phyloP scores from a whole-genome alignment of 2,113 vertebrate species.

The Gyps fulvus region DNA sequence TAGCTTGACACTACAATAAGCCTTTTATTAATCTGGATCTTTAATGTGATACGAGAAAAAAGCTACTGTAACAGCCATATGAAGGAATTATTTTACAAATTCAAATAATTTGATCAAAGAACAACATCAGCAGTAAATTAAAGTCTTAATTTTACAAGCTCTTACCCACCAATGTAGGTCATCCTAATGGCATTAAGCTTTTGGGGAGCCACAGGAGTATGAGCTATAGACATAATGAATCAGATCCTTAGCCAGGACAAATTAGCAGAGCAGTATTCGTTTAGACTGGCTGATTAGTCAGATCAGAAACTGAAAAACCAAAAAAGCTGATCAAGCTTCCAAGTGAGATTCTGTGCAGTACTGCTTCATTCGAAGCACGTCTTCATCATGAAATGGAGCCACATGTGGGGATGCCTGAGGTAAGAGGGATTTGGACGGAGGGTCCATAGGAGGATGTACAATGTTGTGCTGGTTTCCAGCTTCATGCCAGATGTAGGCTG shows the following conservation, averaged over 20 bases:
- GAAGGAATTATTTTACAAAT: background rate
- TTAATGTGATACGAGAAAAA: background rate
- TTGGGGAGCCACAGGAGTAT: background rate
- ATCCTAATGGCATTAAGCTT: background rate
- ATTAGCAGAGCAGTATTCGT: background rate
- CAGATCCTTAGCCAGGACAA: background rate
- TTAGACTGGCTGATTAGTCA: background rate
- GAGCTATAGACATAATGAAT: background rate
- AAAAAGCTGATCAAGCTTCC: background rate
- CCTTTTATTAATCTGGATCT: background rate
- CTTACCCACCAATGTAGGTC: background rate
- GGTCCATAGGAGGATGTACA: background rate
- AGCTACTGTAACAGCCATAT: background rate
- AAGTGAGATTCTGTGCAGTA: background rate
- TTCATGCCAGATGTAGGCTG: background rate
- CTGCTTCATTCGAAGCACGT: background rate
- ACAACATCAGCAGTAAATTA: background rate
- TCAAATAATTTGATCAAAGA: background rate
- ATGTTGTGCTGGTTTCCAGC: background rate
- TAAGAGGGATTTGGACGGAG: background rate
- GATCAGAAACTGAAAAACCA: background rate
- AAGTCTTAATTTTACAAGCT: background rate
- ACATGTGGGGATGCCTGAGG: background rate
- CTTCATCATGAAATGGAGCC: background rate
- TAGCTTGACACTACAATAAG: background rate